Evolutionary conservation across 2,888 invertebrate genomes (phyloP), one percentile per base, ranked within the genome.

Genomic region (Zygothrica quintamaculata): DNA sequence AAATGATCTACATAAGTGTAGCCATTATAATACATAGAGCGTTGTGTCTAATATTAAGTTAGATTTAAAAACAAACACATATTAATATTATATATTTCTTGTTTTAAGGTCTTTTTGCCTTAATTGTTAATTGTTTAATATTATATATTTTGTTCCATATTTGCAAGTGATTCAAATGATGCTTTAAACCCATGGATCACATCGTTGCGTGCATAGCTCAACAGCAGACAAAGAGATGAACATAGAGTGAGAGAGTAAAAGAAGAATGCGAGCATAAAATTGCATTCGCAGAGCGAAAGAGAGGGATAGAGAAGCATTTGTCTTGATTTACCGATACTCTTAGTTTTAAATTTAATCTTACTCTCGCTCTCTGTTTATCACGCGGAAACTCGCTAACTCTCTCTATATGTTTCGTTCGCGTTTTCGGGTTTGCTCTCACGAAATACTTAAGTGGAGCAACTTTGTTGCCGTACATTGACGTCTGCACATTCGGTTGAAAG

Each of bases 381-480:
- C n/a, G n/a, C n/a, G n/a, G n/a, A n/a, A n/a, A n/a, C n/a, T n/a
- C n/a, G n/a, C 65, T 58, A n/a, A 25, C 22, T 22, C 42, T 39
- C 34, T 55, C 44, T 33, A 18, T 9, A 12, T 8, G n/a, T 4
- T 4, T n/a, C 12, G 9, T 31, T 26, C 46, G 53, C 36, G 60
- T 53, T 26, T 31, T 50, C 57, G n/a, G n/a, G n/a, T n/a, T n/a
- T n/a, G n/a, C n/a, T n/a, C n/a, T n/a, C n/a, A n/a, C n/a, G n/a
- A 12, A 36, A 18, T 39, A 29, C 34, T 48, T 56, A 67, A 68
- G 61, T 68, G 59, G 61, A 65, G 60, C 84, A 80, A 80, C 81
- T 65, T 77, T 77, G 84, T 86, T 80, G 74, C 74, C 65, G 80
- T 86, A 53, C 80, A 65, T 80, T 80, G 79, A 86, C 79, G 86